Evolutionary conservation across 2,797 vertebrate genomes (phyloP).

Genomic region (Sitta carolinensis): DNA sequence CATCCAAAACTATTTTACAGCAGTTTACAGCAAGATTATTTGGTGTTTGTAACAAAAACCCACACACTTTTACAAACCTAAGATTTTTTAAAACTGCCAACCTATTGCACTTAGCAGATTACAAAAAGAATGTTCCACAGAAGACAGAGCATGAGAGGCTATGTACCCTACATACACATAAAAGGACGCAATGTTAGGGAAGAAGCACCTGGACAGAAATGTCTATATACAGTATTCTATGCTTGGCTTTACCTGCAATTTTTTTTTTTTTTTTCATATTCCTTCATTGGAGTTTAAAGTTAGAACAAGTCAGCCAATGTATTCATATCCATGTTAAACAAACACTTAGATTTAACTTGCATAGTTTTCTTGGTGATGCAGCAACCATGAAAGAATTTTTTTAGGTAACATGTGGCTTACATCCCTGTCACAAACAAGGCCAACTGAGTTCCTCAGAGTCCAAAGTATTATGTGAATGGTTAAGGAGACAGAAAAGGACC

Average conservation of each 20-base stretch:
- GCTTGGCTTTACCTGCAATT: neutral
- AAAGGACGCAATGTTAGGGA: neutral
- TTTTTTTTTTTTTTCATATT: neutral
- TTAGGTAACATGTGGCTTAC: neutral
- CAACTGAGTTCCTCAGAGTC: neutral
- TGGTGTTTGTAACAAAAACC: neutral
- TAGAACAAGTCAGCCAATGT: neutral
- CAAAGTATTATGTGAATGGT: neutral
- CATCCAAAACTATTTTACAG: neutral
- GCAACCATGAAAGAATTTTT: neutral
- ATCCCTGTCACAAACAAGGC: neutral
- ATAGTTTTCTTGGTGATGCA: neutral
- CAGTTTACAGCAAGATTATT: constrained; percentile 8
- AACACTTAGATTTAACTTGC: neutral
- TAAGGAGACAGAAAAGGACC: neutral
- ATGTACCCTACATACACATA: neutral
- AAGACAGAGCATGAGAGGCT: neutral
- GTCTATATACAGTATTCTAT: neutral
- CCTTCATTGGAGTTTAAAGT: neutral
- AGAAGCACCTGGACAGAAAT: neutral
- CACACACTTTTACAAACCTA: neutral
- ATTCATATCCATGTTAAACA: neutral
- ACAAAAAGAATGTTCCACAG: neutral
- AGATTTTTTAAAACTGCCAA: neutral
- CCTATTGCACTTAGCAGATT: neutral